These are phyloP conservation scores for Tapirus terrestris DNA, from an alignment of 2,113 vertebrate genomes.

Conservation along the genomic window DNA sequence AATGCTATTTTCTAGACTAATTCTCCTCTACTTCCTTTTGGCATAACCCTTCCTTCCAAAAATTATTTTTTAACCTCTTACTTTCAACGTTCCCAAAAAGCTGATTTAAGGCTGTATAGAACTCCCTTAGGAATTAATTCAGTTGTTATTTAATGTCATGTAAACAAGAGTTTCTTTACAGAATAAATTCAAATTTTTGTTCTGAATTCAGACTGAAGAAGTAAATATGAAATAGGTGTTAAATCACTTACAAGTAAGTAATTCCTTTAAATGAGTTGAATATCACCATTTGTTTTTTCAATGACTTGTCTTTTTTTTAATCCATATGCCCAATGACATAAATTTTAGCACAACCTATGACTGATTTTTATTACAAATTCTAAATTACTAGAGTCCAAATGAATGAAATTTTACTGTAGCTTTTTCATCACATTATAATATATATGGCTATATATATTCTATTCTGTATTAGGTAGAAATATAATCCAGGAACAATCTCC, in stretches of 20 bases:
- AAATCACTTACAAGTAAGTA: neutral
- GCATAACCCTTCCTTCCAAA: slow-evolving; percentile 3
- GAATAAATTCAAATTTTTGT: slow-evolving; percentile 31
- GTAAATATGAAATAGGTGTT: slow-evolving; percentile 26
- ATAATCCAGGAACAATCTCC: slow-evolving; percentile 11
- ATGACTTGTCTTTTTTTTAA: neutral
- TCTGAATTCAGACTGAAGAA: slow-evolving; percentile 44
- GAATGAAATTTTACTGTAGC: slow-evolving; percentile 19
- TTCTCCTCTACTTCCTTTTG: slow-evolving; percentile 3
- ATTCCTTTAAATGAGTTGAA: neutral
- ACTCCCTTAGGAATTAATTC: slow-evolving; percentile 36
- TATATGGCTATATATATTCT: neutral
- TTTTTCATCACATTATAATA: slow-evolving; percentile 48
- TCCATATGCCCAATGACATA: neutral
- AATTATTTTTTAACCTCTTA: slow-evolving; percentile 41
- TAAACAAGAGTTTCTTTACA: slow-evolving; percentile 29
- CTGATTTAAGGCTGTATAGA: neutral
- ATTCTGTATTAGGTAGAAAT: slow-evolving; percentile 44
- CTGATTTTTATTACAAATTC: slow-evolving; percentile 29
- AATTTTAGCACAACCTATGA: slow-evolving; percentile 11
- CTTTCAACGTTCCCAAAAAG: neutral
- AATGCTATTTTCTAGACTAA: slow-evolving; percentile 38
- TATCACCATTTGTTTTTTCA: slow-evolving; percentile 24
- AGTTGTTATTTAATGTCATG: neutral
- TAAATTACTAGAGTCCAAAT: slow-evolving; percentile 31